Evolutionary conservation across 2,888 invertebrate species (phyloP).

Genomic region (Laspeyria flexula): DNA sequence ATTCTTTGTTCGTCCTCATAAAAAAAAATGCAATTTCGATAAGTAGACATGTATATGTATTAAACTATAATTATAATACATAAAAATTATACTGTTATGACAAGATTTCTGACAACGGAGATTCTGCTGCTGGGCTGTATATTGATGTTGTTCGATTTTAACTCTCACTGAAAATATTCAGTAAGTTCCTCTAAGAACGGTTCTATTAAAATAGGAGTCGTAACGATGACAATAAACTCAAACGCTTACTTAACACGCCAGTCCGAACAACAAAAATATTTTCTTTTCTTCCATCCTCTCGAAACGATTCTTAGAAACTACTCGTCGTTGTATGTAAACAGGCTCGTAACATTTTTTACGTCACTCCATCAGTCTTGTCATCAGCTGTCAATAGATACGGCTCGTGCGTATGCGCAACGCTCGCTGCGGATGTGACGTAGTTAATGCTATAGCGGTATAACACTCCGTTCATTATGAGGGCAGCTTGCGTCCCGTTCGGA

Average conservation of each 20-base stretch:
- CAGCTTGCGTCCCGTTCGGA: slow-evolving; percentile 44
- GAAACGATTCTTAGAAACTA: slow-evolving; percentile 17
- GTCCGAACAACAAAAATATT: slow-evolving; percentile 6
- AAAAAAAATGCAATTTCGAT: too few species aligned
- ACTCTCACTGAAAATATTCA: too few species aligned
- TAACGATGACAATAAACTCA: too few species aligned
- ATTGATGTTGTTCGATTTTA: too few species aligned
- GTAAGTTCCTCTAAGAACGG: too few species aligned
- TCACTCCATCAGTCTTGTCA: slow-evolving; percentile 36
- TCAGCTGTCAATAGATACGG: slow-evolving; percentile 51
- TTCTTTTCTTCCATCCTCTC: slow-evolving; percentile 4
- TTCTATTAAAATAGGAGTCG: too few species aligned
- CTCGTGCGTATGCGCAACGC: slow-evolving; percentile 53
- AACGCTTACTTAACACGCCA: slow-evolving; percentile 7
- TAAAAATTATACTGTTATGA: too few species aligned
- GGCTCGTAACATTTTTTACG: slow-evolving; percentile 27
- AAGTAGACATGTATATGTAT: too few species aligned
- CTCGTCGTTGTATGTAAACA: slow-evolving; percentile 42
- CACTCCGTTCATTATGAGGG: slow-evolving; percentile 51
- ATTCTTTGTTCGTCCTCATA: too few species aligned
- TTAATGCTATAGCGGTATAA: slow-evolving; percentile 51
- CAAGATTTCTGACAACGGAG: too few species aligned
- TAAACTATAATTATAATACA: too few species aligned
- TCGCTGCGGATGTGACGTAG: slow-evolving; percentile 58
- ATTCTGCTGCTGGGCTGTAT: too few species aligned